These are phyloP conservation scores for Macrotis lagotis DNA, from an alignment of 2,113 vertebrate genomes.

Conservation along the genomic window DNA sequence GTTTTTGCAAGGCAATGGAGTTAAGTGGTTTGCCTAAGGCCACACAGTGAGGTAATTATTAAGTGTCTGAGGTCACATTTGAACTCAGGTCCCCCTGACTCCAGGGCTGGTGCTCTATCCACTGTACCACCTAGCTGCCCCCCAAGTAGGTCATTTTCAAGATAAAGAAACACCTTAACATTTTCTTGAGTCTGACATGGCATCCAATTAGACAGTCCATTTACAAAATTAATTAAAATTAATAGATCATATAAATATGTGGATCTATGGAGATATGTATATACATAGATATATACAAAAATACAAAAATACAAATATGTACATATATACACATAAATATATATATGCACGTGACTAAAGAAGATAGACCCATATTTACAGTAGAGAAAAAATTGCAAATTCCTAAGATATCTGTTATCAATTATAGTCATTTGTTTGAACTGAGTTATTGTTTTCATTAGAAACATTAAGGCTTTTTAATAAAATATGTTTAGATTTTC, in stretches of 20 bases:
- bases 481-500: background rate
- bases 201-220: background rate
- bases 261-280: background rate
- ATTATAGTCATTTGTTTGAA: background rate
- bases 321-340: background rate
- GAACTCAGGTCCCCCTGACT: too few species aligned
- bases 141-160: conserved; percentile 16
- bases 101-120: too few species aligned
- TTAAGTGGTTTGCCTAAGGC: too few species aligned
- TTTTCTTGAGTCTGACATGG: background rate
- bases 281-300: background rate
- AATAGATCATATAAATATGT: background rate
- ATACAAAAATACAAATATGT: background rate
- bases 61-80: too few species aligned
- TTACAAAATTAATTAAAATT: background rate
- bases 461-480: background rate
- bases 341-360: background rate
- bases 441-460: background rate
- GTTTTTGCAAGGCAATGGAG: too few species aligned
- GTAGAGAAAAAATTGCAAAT: background rate
- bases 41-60: too few species aligned
- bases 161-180: background rate
- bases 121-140: too few species aligned
- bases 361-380: background rate
- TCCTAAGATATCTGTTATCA: too few species aligned